Evolutionary conservation across 2,888 invertebrate genomes (phyloP).

Genomic region (Temnothorax unifasciatus): DNA sequence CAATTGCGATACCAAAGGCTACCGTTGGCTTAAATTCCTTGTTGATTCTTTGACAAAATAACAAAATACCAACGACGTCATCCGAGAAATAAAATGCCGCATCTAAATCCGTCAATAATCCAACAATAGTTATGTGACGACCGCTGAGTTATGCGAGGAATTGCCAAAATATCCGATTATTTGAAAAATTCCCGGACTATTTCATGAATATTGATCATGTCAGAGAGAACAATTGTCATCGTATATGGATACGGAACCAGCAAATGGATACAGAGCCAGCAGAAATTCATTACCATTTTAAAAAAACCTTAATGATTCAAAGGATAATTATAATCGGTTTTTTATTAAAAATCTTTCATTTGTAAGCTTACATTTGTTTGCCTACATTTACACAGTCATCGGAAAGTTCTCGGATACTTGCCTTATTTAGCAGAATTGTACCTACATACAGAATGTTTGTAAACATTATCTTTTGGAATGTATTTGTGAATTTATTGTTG

Average conservation of each 20-base stretch:
- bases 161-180: neutral
- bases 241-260: neutral
- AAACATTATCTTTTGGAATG: no score
- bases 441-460: no score
- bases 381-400: no score
- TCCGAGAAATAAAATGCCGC: neutral
- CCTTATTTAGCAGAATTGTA: no score
- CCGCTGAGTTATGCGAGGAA: neutral
- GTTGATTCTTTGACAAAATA: constrained; percentile 1
- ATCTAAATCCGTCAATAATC: no score
- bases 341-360: neutral
- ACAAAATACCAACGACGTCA: neutral
- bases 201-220: neutral
- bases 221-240: neutral
- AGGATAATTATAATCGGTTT: neutral
- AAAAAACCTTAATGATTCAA: neutral
- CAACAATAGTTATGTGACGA: neutral
- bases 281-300: neutral
- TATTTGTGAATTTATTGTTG: no score
- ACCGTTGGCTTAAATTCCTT: neutral
- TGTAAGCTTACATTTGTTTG: neutral
- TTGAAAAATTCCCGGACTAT: constrained; percentile 8
- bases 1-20: neutral
- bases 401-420: no score
- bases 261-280: neutral